Percentiles rank a stretch among this genome's conserved stretches.
These are phyloP conservation scores for Acomys russatus DNA, from an alignment of 2,797 vertebrate species.

Conservation along the genomic window DNA sequence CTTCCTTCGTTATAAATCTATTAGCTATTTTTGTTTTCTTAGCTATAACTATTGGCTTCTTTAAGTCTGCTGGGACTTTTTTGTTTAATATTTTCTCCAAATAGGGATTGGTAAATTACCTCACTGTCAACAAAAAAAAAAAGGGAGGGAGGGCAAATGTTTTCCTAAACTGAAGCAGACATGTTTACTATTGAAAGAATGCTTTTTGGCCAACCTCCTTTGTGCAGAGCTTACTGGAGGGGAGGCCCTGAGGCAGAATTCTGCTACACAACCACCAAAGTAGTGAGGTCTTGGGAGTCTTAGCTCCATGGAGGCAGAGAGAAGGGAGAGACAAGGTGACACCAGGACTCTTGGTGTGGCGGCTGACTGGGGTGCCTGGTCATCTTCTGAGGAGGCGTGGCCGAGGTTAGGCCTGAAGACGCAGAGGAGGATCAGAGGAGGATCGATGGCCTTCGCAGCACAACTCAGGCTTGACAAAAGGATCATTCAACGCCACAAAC, in stretches of 20 bases:
- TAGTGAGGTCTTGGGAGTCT: not conserved
- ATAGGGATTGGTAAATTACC: constrained; percentile 6
- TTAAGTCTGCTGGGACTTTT: constrained; percentile 28
- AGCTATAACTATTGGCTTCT: constrained; percentile 12
- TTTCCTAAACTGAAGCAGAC: constrained; percentile 13
- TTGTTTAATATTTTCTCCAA: constrained; percentile 27
- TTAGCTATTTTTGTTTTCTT: constrained; percentile 56
- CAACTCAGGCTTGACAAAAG: not conserved
- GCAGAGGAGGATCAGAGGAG: no score
- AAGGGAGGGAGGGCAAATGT: not conserved
- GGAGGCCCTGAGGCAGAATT: not conserved
- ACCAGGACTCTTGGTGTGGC: not conserved
- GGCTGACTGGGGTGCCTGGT: no score
- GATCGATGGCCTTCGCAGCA: not conserved
- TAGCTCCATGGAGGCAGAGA: not conserved
- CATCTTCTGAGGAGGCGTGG: not conserved
- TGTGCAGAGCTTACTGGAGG: not conserved
- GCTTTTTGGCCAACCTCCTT: not conserved
- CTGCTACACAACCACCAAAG: no score
- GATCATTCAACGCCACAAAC: not conserved
- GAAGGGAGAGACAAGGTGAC: not conserved
- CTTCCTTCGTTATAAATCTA: constrained; percentile 31
- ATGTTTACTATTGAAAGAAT: constrained; percentile 12
- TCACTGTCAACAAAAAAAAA: not conserved
- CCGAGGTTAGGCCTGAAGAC: not conserved